Base-by-base conservation (phyloP, 2,797 vertebrate species). In the Enteromius mattozi region DNA sequence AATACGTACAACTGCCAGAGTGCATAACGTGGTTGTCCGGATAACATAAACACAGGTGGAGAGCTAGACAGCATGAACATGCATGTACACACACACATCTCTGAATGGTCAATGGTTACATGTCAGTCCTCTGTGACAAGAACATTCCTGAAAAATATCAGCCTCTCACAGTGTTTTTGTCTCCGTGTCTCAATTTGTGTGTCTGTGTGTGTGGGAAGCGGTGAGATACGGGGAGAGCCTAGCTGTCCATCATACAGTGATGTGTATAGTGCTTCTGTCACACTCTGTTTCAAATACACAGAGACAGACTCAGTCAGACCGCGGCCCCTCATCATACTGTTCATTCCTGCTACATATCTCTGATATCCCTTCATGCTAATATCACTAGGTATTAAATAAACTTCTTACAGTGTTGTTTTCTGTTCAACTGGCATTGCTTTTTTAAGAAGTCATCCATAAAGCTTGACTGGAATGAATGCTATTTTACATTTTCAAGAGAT, bases 81-180 rank as follows among this genome's bases (percentile, higher is more conserved):
- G 90, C 91, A 80, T 51, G 85, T 35, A 88, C 84, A 84, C 59
- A 89, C 91, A 92, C 51, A 61, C 40, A 75, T 91, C 88, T 92
- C 90, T 90, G 89, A 92, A 89, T 65, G 88, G 88, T 86, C 89
- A 87, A 87, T 88, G 88, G 88, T 88, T 88, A 90, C 87, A 87
- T 92, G 92, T 92, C 92, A 93, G 92, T 92, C 91, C 89, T 92
- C 92, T 92, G 88, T 90, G 91, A 91, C 93, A 89, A 82, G 88
- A 87, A 88, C 91, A 94, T 94, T 94, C 94, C 93, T 91, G 89
- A 91, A 88, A 89, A 93, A 93, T 90, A 90, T 91, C 77, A 72
- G 37, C 45, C 71, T 81, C 78, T 86, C 81, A 78, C 40, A 80
- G 40, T 72, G 45, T 78, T 84, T 83, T 85, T 81, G 72, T 61